phyloP scores from a whole-genome alignment of 2,888 invertebrate species.

The Lamproptera curius region DNA sequence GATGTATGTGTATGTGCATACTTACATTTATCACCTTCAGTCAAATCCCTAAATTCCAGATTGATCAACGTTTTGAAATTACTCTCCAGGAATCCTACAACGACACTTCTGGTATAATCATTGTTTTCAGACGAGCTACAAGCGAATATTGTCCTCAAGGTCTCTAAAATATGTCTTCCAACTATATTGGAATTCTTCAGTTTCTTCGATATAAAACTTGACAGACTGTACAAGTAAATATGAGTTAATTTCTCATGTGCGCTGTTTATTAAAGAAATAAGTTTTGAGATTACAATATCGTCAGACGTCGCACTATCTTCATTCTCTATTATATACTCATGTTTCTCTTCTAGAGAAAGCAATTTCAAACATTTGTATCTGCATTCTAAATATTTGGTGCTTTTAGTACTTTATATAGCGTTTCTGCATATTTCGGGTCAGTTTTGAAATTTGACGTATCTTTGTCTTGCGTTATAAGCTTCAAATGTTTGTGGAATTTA shows the following conservation, averaged over 20 bases:
- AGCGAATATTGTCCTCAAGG: constrained; percentile 41
- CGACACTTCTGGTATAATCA: constrained; percentile 38
- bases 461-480: constrained; percentile 24
- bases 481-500: constrained; percentile 41
- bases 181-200: constrained; percentile 24
- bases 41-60: constrained; percentile 26
- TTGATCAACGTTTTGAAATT: constrained; percentile 34
- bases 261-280: constrained; percentile 40
- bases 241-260: constrained; percentile 53
- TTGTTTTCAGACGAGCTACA: constrained; percentile 49
- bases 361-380: constrained; percentile 51
- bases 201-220: constrained; percentile 37
- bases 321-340: constrained; percentile 37
- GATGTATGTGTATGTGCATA: too few relatives aligned
- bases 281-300: constrained; percentile 34
- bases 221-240: constrained; percentile 49
- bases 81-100: constrained; percentile 42
- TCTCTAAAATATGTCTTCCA: constrained; percentile 32
- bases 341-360: constrained; percentile 40
- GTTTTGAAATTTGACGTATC: constrained; percentile 29
- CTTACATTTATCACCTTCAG: constrained; percentile 44
- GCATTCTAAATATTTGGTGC: constrained; percentile 47
- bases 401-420: constrained; percentile 38
- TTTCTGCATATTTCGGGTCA: constrained; percentile 31
- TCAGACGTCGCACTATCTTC: constrained; percentile 26